A percentile compares a stretch with the other conserved stretches of the same genome.
phyloP scores from a whole-genome alignment of 2,888 invertebrate genomes.

The Drosophila flavopinicola region DNA sequence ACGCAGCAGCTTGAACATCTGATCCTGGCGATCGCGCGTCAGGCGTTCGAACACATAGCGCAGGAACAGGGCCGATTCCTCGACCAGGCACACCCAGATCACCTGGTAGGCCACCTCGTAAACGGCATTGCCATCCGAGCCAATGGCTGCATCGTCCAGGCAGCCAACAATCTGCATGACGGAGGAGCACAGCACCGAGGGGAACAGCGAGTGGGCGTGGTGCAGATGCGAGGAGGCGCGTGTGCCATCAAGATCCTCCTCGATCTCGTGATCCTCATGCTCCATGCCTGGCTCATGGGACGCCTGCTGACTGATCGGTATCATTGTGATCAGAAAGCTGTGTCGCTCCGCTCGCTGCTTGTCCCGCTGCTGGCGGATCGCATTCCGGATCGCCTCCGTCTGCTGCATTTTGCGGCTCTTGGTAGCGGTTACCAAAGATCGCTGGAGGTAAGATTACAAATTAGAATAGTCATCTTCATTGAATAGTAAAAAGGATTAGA shows the following conservation, averaged over 20 bases:
- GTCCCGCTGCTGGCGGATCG: conserved; percentile 97
- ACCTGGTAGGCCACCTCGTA: conserved; percentile 98
- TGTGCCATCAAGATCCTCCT: conserved; percentile 88
- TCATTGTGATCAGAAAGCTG: conserved; percentile 97
- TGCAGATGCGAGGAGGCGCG: conserved; percentile 93
- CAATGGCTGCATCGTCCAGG: conserved; percentile 98
- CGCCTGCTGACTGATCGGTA: conserved; percentile 97
- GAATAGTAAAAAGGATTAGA: too few relatives aligned
- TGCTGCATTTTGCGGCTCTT: conserved; percentile 99
- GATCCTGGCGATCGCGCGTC: conserved; percentile 96
- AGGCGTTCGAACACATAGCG: conserved; percentile 97
- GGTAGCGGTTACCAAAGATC: conserved; percentile 98
- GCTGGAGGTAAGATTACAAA: too few relatives aligned
- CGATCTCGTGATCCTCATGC: conserved; percentile 94
- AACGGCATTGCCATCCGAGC: conserved; percentile 96
- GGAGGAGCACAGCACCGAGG: conserved; percentile 97
- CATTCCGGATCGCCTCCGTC: conserved; percentile 98
- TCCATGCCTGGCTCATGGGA: conserved; percentile 97
- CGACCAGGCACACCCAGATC: conserved; percentile 98
- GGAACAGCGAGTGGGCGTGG: conserved; percentile 97
- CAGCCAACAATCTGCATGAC: conserved; percentile 97
- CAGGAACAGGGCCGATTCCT: conserved; percentile 98
- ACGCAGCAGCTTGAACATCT: conserved; percentile 96
- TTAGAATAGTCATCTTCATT: too few relatives aligned
- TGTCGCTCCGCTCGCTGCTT: conserved; percentile 97